Evolutionary conservation across 2,888 invertebrate genomes (phyloP).

Genomic region (Synanthedon formicaeformis): DNA sequence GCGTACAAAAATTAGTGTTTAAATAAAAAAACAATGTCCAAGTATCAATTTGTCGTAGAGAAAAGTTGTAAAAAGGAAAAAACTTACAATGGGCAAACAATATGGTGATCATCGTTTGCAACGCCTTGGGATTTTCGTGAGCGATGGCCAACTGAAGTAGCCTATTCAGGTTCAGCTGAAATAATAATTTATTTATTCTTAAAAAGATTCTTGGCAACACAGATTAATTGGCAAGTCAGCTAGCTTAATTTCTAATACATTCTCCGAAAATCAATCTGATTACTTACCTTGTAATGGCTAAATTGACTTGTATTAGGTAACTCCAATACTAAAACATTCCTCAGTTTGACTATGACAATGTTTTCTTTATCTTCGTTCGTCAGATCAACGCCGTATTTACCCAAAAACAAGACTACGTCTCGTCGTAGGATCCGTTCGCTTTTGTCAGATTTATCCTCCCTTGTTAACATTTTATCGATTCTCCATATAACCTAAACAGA

Average conservation of each 20-base stretch:
- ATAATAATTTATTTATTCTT: conserved; percentile 1
- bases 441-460: conserved; percentile 12
- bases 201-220: background rate
- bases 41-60: background rate
- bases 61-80: background rate
- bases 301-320: conserved; percentile 15
- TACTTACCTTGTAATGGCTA: conserved; percentile 15
- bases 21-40: too few species aligned
- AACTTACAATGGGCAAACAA: conserved; percentile 23
- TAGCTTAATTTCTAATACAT: too few species aligned
- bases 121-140: conserved; percentile 17
- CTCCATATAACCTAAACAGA: conserved; percentile 21
- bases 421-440: conserved; percentile 27
- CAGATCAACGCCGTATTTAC: conserved; percentile 24
- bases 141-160: conserved; percentile 16
- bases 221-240: too few species aligned
- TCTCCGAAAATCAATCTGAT: too few species aligned
- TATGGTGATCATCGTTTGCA: conserved; percentile 20
- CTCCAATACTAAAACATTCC: conserved; percentile 15
- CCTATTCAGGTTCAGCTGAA: conserved; percentile 19
- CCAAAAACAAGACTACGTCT: conserved; percentile 29
- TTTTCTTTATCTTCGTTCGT: conserved; percentile 2
- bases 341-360: conserved; percentile 11
- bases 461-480: conserved; percentile 17
- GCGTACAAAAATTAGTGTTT: too few species aligned